Percentiles rank a stretch among this genome's conserved stretches.
phyloP scores from a whole-genome alignment of 2,888 invertebrate species.

The Polyploca ridens region DNA sequence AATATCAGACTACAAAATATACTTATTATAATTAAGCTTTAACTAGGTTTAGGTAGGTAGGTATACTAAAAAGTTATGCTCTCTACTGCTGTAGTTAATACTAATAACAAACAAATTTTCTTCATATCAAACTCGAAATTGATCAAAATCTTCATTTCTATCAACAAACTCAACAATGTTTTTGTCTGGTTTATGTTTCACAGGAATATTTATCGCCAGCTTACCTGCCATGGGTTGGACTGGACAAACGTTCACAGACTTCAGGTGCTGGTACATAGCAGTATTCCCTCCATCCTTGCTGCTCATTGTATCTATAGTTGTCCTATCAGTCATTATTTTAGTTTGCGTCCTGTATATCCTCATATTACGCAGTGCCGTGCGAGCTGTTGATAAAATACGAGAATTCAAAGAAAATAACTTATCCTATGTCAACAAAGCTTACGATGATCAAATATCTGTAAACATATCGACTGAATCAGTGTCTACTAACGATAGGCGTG shows the following conservation, averaged over 20 bases:
- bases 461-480: constrained; percentile 41
- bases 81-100: background rate
- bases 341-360: constrained; percentile 78
- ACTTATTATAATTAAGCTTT: background rate
- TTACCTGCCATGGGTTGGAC: constrained; percentile 66
- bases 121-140: too few relatives aligned
- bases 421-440: constrained; percentile 52
- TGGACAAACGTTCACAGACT: constrained; percentile 77
- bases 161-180: background rate
- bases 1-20: background rate
- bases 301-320: constrained; percentile 74
- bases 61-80: background rate
- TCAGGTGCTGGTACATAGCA: constrained; percentile 84
- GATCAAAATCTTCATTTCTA: too few relatives aligned
- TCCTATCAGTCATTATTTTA: constrained; percentile 69
- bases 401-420: constrained; percentile 56
- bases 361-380: constrained; percentile 81
- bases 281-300: constrained; percentile 81
- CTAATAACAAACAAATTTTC: too few relatives aligned
- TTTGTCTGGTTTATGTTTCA: constrained; percentile 3
- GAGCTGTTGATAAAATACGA: constrained; percentile 76
- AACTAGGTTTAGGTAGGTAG: background rate
- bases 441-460: constrained; percentile 52
- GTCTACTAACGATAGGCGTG: constrained; percentile 5
- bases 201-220: constrained; percentile 60